Evolutionary conservation across 2,797 vertebrate species (phyloP).

Genomic region (Eulemur rubriventer): DNA sequence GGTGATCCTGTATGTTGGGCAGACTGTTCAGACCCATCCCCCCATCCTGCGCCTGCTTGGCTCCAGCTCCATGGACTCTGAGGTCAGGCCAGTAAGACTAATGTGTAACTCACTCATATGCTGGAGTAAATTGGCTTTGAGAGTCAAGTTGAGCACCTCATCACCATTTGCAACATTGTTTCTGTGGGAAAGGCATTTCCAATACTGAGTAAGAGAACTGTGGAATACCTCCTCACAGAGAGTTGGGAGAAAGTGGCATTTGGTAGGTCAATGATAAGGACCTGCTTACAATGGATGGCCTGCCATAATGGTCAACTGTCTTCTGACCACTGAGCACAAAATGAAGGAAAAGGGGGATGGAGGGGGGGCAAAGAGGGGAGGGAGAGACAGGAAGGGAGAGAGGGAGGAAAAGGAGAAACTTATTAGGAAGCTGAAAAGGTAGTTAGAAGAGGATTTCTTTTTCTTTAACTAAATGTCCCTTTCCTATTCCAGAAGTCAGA

Average conservation of each 20-base stretch:
- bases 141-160: not conserved
- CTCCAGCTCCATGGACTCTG: not conserved
- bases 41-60: not conserved
- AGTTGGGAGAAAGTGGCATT: not conserved
- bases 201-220: not conserved
- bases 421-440: not conserved
- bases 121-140: not conserved
- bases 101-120: not conserved
- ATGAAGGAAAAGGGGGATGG: no score
- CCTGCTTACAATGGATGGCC: not conserved
- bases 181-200: not conserved
- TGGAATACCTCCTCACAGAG: not conserved
- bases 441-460: not conserved
- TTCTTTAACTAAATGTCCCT: conserved; percentile 3
- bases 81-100: not conserved
- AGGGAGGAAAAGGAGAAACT: not conserved
- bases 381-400: rapidly evolving
- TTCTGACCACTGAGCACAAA: not conserved
- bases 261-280: not conserved
- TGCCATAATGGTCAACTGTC: not conserved
- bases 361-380: no score
- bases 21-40: not conserved
- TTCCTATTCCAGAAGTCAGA: not conserved
- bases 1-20: not conserved
- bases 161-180: not conserved